A percentile compares a stretch with the other conserved stretches of the same genome.
These are phyloP conservation scores for Laticauda laticaudata DNA, from an alignment of 2,113 vertebrate genomes.

Conservation along the genomic window DNA sequence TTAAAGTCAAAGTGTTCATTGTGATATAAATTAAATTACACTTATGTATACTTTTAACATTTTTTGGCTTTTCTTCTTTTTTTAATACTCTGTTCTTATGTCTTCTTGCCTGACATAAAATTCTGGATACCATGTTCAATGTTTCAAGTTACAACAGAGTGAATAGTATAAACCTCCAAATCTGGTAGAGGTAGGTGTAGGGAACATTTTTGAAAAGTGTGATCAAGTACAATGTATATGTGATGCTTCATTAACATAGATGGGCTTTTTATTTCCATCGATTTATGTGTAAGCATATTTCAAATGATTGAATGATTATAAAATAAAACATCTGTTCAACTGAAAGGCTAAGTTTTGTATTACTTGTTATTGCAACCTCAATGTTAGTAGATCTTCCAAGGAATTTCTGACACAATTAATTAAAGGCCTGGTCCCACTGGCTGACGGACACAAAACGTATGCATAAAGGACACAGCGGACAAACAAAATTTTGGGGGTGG, in stretches of 20 bases:
- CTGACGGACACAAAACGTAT: too few species aligned
- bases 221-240: neutral
- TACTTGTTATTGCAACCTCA: neutral
- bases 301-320: neutral
- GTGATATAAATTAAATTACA: neutral
- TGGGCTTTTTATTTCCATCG: neutral
- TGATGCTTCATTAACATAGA: neutral
- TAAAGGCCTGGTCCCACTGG: too few species aligned
- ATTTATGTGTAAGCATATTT: neutral
- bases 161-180: neutral
- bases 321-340: neutral
- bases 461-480: too few species aligned
- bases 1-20: neutral
- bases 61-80: neutral
- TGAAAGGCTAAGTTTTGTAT: neutral
- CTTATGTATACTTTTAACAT: neutral
- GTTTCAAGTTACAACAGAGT: neutral
- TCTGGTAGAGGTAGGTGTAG: neutral
- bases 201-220: neutral
- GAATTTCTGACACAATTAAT: neutral
- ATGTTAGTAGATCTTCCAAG: neutral
- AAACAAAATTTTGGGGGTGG: too few species aligned
- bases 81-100: neutral
- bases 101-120: neutral
- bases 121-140: neutral